These are phyloP conservation scores for Romanogobio albipinnatus DNA, from an alignment of 2,113 vertebrate species.

Conservation along the genomic window DNA sequence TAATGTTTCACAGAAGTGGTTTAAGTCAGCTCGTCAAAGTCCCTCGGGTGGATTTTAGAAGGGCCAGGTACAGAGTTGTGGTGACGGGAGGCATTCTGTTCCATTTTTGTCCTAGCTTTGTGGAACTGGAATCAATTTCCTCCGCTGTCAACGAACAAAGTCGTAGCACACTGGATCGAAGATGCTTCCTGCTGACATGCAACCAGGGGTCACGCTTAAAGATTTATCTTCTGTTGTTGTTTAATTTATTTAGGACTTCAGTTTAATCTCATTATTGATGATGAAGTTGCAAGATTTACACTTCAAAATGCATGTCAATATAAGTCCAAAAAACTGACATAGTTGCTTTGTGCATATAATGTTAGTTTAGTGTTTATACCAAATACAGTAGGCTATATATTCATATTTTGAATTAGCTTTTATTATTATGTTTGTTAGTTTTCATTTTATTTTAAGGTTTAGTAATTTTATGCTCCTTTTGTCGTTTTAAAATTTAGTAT, in stretches of 20 bases:
- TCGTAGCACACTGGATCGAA: background rate
- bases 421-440: too few species aligned
- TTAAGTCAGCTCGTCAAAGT: slow-evolving; percentile 11
- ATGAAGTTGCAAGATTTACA: slow-evolving; percentile 2
- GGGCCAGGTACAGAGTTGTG: background rate
- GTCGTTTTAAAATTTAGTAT: too few species aligned
- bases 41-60: slow-evolving; percentile 14
- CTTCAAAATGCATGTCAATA: slow-evolving; percentile 7
- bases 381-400: too few species aligned
- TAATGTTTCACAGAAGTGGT: slow-evolving; percentile 9
- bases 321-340: background rate
- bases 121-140: slow-evolving; percentile 23
- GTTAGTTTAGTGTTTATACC: background rate
- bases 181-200: slow-evolving; percentile 10
- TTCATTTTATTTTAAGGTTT: too few species aligned
- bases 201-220: slow-evolving; percentile 20
- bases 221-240: slow-evolving; percentile 36
- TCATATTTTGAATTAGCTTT: too few species aligned
- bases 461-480: too few species aligned
- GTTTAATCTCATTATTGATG: slow-evolving; percentile 38
- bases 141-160: slow-evolving; percentile 16
- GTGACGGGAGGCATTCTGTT: background rate
- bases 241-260: slow-evolving; percentile 16
- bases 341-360: background rate
- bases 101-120: background rate